Evolutionary conservation across 2,888 invertebrate species (phyloP).

Genomic region (Achlya flavicornis): DNA sequence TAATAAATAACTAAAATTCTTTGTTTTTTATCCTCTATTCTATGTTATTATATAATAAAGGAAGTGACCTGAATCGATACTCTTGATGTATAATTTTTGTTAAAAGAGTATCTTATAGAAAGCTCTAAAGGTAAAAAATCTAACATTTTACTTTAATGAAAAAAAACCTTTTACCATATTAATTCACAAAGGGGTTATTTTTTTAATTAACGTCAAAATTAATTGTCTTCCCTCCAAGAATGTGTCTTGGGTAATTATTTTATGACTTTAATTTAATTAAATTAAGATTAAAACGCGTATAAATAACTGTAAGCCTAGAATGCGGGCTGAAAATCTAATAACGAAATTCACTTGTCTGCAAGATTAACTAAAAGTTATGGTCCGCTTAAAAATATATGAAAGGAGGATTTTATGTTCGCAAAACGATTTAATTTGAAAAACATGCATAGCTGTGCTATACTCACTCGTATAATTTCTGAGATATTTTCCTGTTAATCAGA

Average conservation of each 20-base stretch:
- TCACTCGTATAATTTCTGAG: neutral
- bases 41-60: too few relatives aligned
- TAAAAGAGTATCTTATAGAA: too few relatives aligned
- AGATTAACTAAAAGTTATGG: slow-evolving; percentile 10
- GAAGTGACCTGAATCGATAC: too few relatives aligned
- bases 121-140: too few relatives aligned
- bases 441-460: neutral
- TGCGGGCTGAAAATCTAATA: slow-evolving; percentile 10
- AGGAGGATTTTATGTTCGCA: slow-evolving; percentile 5
- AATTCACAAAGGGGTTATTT: neutral
- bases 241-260: neutral
- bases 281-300: slow-evolving; percentile 12
- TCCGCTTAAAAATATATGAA: slow-evolving; percentile 10
- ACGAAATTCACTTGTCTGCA: slow-evolving; percentile 12
- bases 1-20: too few relatives aligned
- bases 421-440: slow-evolving; percentile 4
- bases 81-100: too few relatives aligned
- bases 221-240: neutral
- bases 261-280: slow-evolving; percentile 14
- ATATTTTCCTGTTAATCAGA: neutral
- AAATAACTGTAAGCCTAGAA: slow-evolving; percentile 14
- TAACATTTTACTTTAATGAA: too few relatives aligned
- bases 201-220: neutral
- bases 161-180: too few relatives aligned
- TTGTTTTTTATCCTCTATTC: too few relatives aligned